Conservation (phyloP, 2,113 vertebrate genomes). For the Tupaia tana region DNA sequence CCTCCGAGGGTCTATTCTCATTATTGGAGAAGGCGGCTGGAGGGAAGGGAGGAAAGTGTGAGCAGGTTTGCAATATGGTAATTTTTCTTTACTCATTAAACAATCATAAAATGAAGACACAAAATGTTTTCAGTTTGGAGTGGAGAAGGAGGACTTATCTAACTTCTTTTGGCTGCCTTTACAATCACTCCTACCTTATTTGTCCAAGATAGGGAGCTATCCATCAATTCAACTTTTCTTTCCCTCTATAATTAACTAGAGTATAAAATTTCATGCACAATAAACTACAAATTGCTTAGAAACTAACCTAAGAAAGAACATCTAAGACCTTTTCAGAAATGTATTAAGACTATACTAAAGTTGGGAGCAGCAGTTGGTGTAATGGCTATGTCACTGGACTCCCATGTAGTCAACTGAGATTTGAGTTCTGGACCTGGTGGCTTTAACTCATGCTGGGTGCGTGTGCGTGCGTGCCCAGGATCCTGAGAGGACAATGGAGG, state of each 20-base stretch:
- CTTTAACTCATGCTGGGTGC: too few species aligned
- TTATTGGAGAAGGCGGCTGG: too few species aligned
- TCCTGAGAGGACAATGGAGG: too few species aligned
- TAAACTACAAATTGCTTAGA: neutral
- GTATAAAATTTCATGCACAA: neutral
- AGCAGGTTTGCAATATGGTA: neutral
- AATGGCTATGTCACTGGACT: too few species aligned
- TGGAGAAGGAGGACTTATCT: neutral
- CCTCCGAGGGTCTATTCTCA: neutral
- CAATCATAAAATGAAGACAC: neutral
- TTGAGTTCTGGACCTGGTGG: too few species aligned
- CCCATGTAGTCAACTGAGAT: too few species aligned
- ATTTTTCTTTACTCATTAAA: neutral
- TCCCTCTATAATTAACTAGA: neutral
- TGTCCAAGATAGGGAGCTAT: neutral
- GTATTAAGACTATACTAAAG: neutral
- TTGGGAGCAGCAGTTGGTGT: too few species aligned
- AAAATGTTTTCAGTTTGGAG: neutral
- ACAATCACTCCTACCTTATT: neutral
- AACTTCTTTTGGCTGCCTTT: slow-evolving; percentile 14
- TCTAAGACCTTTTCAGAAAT: neutral
- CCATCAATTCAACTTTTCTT: neutral
- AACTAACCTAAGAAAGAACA: neutral
- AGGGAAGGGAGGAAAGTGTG: neutral
- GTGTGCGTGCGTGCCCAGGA: too few species aligned